These are phyloP conservation scores for Drosophila simulans DNA, from an alignment of 1,140 invertebrate genomes.

Conservation along the genomic window DNA sequence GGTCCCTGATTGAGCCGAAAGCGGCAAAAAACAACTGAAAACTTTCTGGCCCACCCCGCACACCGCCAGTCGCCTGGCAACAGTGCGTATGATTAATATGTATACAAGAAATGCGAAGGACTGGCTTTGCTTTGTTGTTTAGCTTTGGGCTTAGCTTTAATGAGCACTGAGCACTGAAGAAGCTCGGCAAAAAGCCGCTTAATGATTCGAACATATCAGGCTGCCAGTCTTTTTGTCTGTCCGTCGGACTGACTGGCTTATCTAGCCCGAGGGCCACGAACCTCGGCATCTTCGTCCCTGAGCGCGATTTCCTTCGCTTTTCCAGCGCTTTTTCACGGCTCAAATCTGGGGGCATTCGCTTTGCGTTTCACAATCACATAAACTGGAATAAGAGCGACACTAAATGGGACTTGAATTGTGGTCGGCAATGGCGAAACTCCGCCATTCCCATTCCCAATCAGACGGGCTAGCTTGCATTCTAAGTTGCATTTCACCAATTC, in stretches of 20 bases:
- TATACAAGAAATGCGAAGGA: constrained; percentile 34
- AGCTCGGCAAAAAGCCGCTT: constrained; percentile 52
- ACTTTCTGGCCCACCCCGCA: constrained; percentile 20
- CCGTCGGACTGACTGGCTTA: constrained; percentile 48
- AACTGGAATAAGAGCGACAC: constrained; percentile 66
- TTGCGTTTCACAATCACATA: constrained; percentile 78
- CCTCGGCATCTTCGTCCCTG: constrained; percentile 17
- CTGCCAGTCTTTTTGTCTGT: constrained; percentile 20
- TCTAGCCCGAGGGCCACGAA: constrained; percentile 34
- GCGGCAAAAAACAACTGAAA: constrained; percentile 38
- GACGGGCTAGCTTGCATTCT: constrained; percentile 27
- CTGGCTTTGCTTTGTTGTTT: constrained; percentile 46
- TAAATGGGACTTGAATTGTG: constrained; percentile 43
- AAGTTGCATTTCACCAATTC: neutral
- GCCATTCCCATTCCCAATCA: constrained; percentile 17
- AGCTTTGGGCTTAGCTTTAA: constrained; percentile 71
- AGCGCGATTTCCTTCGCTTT: constrained; percentile 8
- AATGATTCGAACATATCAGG: constrained; percentile 72
- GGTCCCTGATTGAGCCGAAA: constrained; percentile 42
- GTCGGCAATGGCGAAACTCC: neutral
- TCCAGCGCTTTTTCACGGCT: constrained; percentile 12
- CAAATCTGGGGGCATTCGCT: constrained; percentile 51
- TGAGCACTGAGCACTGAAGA: constrained; percentile 49
- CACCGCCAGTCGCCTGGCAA: constrained; percentile 37
- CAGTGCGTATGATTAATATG: constrained; percentile 63